Base-by-base conservation (phyloP, 2,888 invertebrate species). In the Yponomeuta plumbellus region DNA sequence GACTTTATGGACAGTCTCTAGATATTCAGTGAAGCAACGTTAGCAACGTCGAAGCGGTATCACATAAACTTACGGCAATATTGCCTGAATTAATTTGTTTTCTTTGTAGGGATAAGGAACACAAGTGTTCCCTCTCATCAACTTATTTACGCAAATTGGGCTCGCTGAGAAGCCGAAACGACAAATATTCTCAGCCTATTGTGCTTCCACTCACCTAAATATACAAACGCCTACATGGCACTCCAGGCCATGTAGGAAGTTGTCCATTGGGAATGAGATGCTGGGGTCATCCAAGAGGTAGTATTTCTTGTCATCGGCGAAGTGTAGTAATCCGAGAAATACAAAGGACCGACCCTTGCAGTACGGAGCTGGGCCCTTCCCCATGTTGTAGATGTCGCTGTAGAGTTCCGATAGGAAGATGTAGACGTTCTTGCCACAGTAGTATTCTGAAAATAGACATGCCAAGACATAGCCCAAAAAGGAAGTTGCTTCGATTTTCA, bases 381-480 rank as follows among this genome's bases (percentile, higher is more conserved):
- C 90, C 83, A 90, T 88, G 70, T 81, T 74, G 76, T 90, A 90
- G 6, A 90, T 88, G 62, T 90, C 90, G 56, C 85, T 88, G 75
- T 89, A 89, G 8, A 89, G 63, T 70, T 88, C 88, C 1, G 90
- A 89, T 11, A 88, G 23, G 70, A 90, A 90, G 10, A 90, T 72
- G 71, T 90, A 90, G 0, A 88, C 84, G 70, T 89, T 88, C 67
- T 80, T 86, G 8, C 88, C 89, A 74, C 90, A 90, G 70, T 89
- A 89, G 71, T 70, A 90, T 68, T 89, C 90, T 90, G 78, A 1
- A 75, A 77, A 13, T 13, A 17, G 44, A 34, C 34, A 5, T 52
- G 13, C 1, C 44, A 52, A 17, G 17, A 52, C 17, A 6, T 6
- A 34, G 8, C 8, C 5, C 44, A 52, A 52, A 52, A 6, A 3